Evolutionary conservation across 1,140 invertebrate species (phyloP), one percentile per base, ranked within the genome.

Genomic region (Halictus rubicundus): DNA sequence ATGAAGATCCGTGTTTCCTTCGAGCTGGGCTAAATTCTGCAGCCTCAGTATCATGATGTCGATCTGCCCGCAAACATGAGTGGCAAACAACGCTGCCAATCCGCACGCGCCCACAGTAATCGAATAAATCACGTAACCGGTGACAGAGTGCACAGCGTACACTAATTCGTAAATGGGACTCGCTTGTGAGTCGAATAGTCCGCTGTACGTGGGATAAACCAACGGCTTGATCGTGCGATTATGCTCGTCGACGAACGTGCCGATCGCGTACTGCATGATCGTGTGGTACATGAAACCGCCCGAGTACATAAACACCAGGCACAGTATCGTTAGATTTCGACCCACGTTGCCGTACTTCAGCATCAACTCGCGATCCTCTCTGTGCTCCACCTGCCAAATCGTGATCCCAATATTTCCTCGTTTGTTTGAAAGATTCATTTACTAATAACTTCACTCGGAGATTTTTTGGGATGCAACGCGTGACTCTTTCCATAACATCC

Each of bases 41-140:
- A 89, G 68, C 66, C 71, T 68, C 1, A 73, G 70, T n/a, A 74
- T 23, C 2, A 89, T 19, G 10, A 89, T 70, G n/a, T 89, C 75
- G 64, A 89, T 74, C n/a, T 87, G 87, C 1, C 87, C 82, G n/a
- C 76, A 83, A 0, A 68, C 65, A 61, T 87, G 86, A 6, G 66
- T 81, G 0, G 46, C 81, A n/a, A 88, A 88, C 9, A 85, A 16
- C 0, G 81, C 77, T 0, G 81, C 81, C 6, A 88, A 23, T 71
- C 78, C 81, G n/a, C 82, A 85, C 0, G 77, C 46, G 27, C 78
- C 71, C 0, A 39, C 27, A 6, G 82, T 66, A 8, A 86, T 39
- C 0, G 83, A 76, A 42, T 81, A 68, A 2, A 79, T 71, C 79
- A 68, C 2, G 77, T 74, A 83, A 8, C 66, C 78, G n/a, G 78